A percentile compares a stretch with the other conserved stretches of the same genome.
Conservation (phyloP, 2,113 vertebrate genomes). For the Crocuta crocuta region DNA sequence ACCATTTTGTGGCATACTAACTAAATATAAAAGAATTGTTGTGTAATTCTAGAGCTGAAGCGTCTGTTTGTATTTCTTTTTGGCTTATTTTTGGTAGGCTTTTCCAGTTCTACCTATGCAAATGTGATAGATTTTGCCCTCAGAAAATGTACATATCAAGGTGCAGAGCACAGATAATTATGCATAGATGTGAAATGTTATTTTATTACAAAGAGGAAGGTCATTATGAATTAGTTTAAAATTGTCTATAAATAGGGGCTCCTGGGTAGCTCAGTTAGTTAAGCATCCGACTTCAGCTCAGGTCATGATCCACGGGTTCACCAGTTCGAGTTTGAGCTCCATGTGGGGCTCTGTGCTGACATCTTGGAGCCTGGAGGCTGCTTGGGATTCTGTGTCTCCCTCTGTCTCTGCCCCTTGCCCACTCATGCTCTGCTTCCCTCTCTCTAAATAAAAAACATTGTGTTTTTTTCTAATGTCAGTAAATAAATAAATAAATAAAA, state of each 20-base stretch:
- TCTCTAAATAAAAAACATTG: too few species aligned
- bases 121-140: neutral
- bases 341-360: too few species aligned
- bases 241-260: neutral
- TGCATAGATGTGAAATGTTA: neutral
- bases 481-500: neutral
- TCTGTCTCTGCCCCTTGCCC: too few species aligned
- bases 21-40: neutral
- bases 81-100: neutral
- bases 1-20: neutral
- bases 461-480: too few species aligned
- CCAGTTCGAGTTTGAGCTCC: too few species aligned
- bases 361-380: too few species aligned
- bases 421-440: too few species aligned
- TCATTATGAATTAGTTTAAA: neutral
- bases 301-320: too few species aligned
- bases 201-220: neutral
- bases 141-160: neutral
- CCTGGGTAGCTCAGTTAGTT: too few species aligned
- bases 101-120: neutral
- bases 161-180: neutral
- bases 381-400: too few species aligned
- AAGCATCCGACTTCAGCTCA: too few species aligned
- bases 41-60: neutral
- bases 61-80: neutral